Percentiles rank a stretch among this genome's conserved stretches.
phyloP scores from a whole-genome alignment of 2,113 vertebrate species.

The Etheostoma spectabile region DNA sequence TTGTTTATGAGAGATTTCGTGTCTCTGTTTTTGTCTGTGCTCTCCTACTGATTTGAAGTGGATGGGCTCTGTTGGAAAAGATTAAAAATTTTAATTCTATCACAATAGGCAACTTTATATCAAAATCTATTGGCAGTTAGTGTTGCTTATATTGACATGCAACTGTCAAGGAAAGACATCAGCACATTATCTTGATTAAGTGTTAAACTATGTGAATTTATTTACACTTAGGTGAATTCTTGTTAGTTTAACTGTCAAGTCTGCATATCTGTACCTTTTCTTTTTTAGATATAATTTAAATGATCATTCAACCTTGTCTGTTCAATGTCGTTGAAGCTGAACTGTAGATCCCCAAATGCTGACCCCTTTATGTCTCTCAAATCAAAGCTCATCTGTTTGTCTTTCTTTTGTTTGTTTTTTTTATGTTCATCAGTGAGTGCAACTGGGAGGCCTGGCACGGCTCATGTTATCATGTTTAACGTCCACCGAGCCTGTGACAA shows the following conservation, averaged over 20 bases:
- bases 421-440: slow-evolving; percentile 88
- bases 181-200: too few relatives aligned
- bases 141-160: neutral
- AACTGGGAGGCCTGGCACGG: slow-evolving; percentile 96
- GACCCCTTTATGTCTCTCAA: neutral
- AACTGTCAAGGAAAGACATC: too few relatives aligned
- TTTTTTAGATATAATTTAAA: neutral
- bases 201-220: too few relatives aligned
- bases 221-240: too few relatives aligned
- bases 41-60: neutral
- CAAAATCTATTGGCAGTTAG: neutral
- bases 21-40: neutral
- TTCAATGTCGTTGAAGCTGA: neutral
- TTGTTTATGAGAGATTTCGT: neutral
- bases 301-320: neutral
- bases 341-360: too few relatives aligned
- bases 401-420: slow-evolving; percentile 22
- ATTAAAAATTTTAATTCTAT: too few relatives aligned
- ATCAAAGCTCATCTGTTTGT: neutral
- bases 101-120: neutral
- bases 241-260: too few relatives aligned
- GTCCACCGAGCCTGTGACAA: slow-evolving; percentile 88
- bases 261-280: neutral
- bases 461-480: slow-evolving; percentile 96
- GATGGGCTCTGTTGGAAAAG: neutral